Conservation (phyloP, 2,888 invertebrate species). For the Netelia virgata region DNA sequence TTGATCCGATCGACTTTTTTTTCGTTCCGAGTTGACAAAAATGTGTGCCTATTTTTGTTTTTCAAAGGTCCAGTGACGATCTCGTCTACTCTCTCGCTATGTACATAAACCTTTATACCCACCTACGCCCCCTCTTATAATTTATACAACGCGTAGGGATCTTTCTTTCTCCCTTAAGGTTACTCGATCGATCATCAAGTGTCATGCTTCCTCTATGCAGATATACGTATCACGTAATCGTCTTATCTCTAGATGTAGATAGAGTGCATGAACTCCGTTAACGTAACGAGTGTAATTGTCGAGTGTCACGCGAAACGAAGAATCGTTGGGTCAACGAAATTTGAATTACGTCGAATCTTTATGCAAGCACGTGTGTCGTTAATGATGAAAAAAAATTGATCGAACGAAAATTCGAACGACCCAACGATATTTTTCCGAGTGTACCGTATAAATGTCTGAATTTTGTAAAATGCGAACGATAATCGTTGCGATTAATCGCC, state of each 20-base stretch:
- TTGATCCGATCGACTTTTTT: too few species aligned
- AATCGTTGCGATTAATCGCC: too few species aligned
- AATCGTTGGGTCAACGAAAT: not conserved
- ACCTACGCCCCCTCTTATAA: conserved; percentile 9
- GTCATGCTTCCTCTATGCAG: conserved; percentile 18
- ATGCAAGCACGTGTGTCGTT: too few species aligned
- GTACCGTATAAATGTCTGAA: too few species aligned
- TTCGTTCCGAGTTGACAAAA: too few species aligned
- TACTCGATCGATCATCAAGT: conserved; percentile 41
- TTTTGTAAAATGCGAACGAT: too few species aligned
- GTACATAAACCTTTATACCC: conserved; percentile 32
- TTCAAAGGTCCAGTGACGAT: not conserved
- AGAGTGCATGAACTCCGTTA: not conserved
- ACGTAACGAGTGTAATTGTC: not conserved
- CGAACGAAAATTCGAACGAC: too few species aligned
- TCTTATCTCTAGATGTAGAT: not conserved
- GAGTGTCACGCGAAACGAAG: not conserved
- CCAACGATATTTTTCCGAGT: too few species aligned
- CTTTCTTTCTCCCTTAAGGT: not conserved
- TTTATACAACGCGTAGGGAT: conserved; percentile 19
- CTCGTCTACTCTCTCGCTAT: conserved; percentile 23
- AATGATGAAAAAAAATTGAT: too few species aligned
- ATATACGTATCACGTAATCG: not conserved
- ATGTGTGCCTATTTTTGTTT: too few species aligned
- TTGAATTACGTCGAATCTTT: too few species aligned